These are phyloP conservation scores for Clarias laeviceps DNA, from an alignment of 2,797 vertebrate species.

Conservation along the genomic window DNA sequence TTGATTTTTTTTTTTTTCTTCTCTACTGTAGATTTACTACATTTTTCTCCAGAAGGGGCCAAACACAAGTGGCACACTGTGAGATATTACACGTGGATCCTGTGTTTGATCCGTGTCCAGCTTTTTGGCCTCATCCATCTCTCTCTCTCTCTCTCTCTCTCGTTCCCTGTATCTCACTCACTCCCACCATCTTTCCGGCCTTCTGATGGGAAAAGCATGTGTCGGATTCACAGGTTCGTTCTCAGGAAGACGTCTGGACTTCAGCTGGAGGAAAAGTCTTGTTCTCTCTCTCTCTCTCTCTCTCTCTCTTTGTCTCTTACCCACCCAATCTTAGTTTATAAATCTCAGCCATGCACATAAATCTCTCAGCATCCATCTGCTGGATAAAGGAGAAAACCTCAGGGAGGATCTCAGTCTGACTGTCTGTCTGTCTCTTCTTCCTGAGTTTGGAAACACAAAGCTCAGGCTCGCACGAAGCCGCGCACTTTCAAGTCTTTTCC, in stretches of 20 bases:
- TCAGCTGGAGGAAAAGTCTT: conserved; percentile 59
- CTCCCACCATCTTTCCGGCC: conserved; percentile 37
- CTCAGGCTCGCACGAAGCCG: conserved; percentile 42
- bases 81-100: conserved; percentile 35
- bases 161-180: conserved; percentile 34
- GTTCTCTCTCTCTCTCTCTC: conserved; percentile 74
- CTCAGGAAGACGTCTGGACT: conserved; percentile 78
- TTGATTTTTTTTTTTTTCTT: not conserved
- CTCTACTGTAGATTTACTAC: not conserved
- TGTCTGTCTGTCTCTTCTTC: conserved; percentile 17
- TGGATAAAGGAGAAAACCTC: conserved; percentile 33
- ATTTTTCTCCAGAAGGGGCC: conserved; percentile 11
- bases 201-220: conserved; percentile 62
- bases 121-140: conserved; percentile 31
- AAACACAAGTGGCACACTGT: conserved; percentile 24
- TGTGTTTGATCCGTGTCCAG: conserved; percentile 52
- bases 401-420: not conserved
- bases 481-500: conserved; percentile 30
- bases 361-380: conserved; percentile 68
- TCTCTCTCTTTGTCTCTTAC: conserved; percentile 46
- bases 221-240: conserved; percentile 64
- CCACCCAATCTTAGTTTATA: conserved; percentile 64
- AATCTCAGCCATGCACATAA: conserved; percentile 63
- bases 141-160: not conserved
- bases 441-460: conserved; percentile 56